Conservation (phyloP, 2,888 invertebrate genomes). For the Hyppa rectilinea region DNA sequence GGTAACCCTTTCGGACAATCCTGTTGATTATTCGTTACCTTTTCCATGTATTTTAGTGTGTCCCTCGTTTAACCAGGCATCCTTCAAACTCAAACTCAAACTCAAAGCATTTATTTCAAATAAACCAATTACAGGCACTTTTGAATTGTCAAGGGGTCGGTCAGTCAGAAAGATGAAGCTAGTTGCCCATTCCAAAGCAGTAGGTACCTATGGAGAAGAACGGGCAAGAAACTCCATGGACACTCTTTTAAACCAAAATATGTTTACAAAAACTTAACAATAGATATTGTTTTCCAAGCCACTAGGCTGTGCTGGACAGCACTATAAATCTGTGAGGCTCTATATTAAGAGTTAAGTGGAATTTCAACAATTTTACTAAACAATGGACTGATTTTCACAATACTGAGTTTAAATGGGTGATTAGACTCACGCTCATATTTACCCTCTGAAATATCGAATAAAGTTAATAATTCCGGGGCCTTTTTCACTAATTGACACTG, state of each 20-base stretch:
- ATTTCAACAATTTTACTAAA: slow-evolving; percentile 21
- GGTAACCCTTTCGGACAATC: too few species aligned
- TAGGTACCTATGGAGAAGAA: too few species aligned
- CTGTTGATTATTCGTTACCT: background rate
- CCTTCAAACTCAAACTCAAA: too few species aligned
- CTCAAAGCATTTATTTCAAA: too few species aligned
- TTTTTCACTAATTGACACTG: background rate
- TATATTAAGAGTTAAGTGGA: slow-evolving; percentile 9
- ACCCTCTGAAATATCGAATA: background rate
- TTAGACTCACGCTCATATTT: background rate
- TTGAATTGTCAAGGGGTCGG: too few species aligned
- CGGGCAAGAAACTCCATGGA: too few species aligned
- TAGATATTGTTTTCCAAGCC: slow-evolving; percentile 49
- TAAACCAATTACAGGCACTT: too few species aligned
- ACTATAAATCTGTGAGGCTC: slow-evolving; percentile 50
- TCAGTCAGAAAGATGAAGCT: too few species aligned
- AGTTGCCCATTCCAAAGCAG: too few species aligned
- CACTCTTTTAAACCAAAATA: too few species aligned
- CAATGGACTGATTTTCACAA: slow-evolving; percentile 8
- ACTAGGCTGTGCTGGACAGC: slow-evolving; percentile 39
- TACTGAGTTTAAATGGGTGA: background rate
- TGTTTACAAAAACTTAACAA: too few species aligned
- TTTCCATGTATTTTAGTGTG: background rate
- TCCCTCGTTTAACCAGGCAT: slow-evolving; percentile 2
- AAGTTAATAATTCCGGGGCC: too few species aligned